These are phyloP conservation scores for Bombus superbus DNA, from an alignment of 1,140 invertebrate genomes.

Conservation along the genomic window DNA sequence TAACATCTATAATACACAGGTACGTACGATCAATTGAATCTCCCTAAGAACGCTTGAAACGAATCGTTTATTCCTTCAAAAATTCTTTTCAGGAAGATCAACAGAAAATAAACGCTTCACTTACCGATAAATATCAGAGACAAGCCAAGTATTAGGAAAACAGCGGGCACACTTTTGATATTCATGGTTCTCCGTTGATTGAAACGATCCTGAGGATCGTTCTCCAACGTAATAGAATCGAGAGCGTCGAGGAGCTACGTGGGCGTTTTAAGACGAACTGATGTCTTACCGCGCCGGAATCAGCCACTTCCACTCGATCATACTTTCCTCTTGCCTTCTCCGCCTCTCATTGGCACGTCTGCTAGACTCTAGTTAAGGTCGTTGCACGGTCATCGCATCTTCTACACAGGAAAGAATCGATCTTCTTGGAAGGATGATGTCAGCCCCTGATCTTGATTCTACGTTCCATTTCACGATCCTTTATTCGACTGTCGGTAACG, in stretches of 20 bases:
- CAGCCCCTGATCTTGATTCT: constrained; percentile 38
- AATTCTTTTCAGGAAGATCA: neutral
- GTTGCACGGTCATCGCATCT: constrained; percentile 3
- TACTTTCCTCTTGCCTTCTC: constrained; percentile 65
- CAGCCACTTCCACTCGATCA: constrained; percentile 39
- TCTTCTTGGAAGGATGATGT: constrained; percentile 47
- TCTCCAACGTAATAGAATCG: neutral
- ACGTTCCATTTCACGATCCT: neutral
- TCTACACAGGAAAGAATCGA: neutral
- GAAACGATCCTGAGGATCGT: neutral
- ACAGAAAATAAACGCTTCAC: neutral
- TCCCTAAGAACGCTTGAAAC: too few species aligned
- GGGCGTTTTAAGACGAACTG: constrained; percentile 60
- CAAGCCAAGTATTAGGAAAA: neutral
- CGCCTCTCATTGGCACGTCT: constrained; percentile 49
- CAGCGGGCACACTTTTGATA: too few species aligned
- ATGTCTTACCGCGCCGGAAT: constrained; percentile 28
- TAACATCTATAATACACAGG: too few species aligned
- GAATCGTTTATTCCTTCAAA: neutral
- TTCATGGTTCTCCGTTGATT: neutral
- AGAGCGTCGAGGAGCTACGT: neutral
- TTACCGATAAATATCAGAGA: constrained; percentile 25
- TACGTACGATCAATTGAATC: too few species aligned
- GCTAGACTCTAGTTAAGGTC: constrained; percentile 41
- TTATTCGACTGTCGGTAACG: neutral